phyloP scores from a whole-genome alignment of 2,797 vertebrate species.

The Typhlichthys subterraneus region DNA sequence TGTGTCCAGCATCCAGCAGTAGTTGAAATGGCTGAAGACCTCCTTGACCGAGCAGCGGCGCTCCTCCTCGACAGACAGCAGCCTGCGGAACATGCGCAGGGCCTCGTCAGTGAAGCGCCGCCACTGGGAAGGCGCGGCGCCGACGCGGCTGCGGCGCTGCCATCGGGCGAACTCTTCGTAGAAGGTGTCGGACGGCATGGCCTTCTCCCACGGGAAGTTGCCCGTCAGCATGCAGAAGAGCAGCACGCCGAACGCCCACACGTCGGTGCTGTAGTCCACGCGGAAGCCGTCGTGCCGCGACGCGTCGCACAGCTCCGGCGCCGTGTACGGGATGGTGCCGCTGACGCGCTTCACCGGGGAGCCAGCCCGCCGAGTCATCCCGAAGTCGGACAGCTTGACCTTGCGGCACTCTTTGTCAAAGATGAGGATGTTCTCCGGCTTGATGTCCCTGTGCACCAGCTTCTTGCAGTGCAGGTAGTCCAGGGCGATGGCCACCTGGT shows the following conservation, averaged over 20 bases:
- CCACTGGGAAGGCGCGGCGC: conserved; percentile 78
- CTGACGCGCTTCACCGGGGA: conserved; percentile 80
- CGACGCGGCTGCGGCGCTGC: conserved; percentile 68
- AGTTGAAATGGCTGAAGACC: conserved; percentile 76
- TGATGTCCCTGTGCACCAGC: conserved; percentile 83
- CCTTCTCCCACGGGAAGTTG: conserved; percentile 85
- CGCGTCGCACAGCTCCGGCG: conserved; percentile 79
- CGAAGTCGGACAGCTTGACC: conserved; percentile 83
- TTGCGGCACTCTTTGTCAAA: conserved; percentile 82
- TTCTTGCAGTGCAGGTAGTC: conserved; percentile 82
- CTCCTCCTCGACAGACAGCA: conserved; percentile 76
- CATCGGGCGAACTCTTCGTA: conserved; percentile 81
- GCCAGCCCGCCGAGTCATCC: conserved; percentile 80
- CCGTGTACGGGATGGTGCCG: conserved; percentile 83
- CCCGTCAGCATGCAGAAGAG: conserved; percentile 85
- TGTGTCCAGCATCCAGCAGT: conserved; percentile 78
- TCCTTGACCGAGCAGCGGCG: conserved; percentile 79
- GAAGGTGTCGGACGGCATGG: conserved; percentile 75
- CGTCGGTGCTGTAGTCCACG: conserved; percentile 81
- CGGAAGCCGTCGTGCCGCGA: conserved; percentile 74
- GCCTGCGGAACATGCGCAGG: conserved; percentile 77
- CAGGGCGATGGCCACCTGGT: conserved; percentile 81
- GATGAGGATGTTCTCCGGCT: conserved; percentile 82
- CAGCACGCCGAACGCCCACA: conserved; percentile 83
- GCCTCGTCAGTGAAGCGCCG: conserved; percentile 78